Conservation (phyloP, 2,113 vertebrate genomes). For the Ondatra zibethicus region DNA sequence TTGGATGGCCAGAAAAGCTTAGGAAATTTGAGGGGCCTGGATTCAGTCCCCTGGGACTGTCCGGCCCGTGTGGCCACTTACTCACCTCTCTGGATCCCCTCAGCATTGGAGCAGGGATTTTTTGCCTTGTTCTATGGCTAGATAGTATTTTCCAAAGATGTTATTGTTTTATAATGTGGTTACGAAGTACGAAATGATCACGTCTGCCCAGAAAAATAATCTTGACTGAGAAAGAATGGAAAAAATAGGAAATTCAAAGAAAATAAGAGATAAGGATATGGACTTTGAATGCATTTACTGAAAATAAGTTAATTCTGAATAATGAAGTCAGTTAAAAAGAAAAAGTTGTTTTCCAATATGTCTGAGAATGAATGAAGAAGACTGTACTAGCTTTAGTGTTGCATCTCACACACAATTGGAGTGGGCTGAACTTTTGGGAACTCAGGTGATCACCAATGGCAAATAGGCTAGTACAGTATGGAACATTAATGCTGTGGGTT, state of each 20-base stretch:
- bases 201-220: neutral
- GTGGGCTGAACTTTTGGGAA: neutral
- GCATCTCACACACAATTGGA: neutral
- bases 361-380: constrained; percentile 2
- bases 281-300: neutral
- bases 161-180: neutral
- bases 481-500: neutral
- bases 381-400: neutral
- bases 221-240: neutral
- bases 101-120: too few relatives aligned
- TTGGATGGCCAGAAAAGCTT: too few relatives aligned
- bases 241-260: neutral
- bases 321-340: neutral
- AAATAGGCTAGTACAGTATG: neutral
- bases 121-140: neutral
- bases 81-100: too few relatives aligned
- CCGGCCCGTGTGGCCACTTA: too few relatives aligned
- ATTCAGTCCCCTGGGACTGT: too few relatives aligned
- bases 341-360: neutral
- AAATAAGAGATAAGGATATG: neutral
- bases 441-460: neutral
- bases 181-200: neutral
- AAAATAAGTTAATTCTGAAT: neutral
- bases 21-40: too few relatives aligned
- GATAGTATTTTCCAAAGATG: neutral